Evolutionary conservation across 2,113 vertebrate species (phyloP).

Genomic region (Pristiophorus japonicus): DNA sequence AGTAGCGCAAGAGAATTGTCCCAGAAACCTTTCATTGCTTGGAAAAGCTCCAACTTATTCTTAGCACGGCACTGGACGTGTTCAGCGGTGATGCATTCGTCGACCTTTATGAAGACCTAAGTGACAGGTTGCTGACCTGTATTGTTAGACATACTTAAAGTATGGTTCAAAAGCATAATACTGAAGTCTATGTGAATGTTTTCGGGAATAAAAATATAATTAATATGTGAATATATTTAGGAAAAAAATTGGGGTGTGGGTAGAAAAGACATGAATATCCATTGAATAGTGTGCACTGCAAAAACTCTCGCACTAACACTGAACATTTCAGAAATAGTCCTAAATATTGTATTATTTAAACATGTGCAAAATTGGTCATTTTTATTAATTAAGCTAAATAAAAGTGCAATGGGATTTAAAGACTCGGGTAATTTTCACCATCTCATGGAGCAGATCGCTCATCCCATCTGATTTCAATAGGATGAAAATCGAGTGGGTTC

Average conservation of each 20-base stretch:
- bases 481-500: background rate
- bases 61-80: background rate
- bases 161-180: background rate
- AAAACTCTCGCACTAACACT: background rate
- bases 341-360: background rate
- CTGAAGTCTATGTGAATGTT: background rate
- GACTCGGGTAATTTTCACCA: background rate
- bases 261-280: background rate
- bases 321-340: background rate
- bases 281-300: background rate
- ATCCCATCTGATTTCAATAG: too few relatives aligned
- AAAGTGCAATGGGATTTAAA: background rate
- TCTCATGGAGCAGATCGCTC: too few relatives aligned
- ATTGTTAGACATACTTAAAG: background rate
- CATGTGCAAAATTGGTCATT: background rate
- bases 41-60: background rate
- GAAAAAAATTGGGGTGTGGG: background rate
- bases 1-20: background rate
- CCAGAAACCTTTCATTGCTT: background rate
- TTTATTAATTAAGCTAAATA: background rate
- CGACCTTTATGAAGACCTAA: background rate
- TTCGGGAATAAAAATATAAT: background rate
- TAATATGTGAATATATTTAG: background rate
- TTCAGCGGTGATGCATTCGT: background rate
- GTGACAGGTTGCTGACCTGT: background rate